Evolutionary conservation across 2,797 vertebrate species (phyloP), one percentile per base, ranked within the genome.

Genomic region (Alcedo atthis): DNA sequence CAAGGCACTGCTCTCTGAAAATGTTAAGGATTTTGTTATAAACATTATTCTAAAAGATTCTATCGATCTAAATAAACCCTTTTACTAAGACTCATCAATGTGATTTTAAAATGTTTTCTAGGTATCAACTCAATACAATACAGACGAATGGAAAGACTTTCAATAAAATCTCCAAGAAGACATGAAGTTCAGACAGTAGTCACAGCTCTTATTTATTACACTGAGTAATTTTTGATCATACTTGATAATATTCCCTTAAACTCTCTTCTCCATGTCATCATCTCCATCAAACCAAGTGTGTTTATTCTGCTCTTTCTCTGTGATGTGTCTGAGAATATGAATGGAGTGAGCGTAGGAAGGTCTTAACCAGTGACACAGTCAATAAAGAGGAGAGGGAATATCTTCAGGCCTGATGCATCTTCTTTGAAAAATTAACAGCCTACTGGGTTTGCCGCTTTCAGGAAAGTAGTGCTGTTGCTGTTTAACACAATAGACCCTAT

Each of bases 161-260:
- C n/a, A 43, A 7, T 32, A 45, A 51, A 54, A 86, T 88, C 53
- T 75, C n/a, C 62, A 59, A 48, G 40, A 75, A 89, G 90, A 13
- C 45, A 3, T 21, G 18, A 80, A 80, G 17, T 82, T 87, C 88
- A 92, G 71, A 46, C n/a, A 55, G 54, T 19, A 87, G 54, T 46
- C 26, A 57, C 4, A 88, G 61, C 43, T 91, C 64, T 91, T 87
- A 46, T 61, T 94, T 87, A 40, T 48, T 84, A 86, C 54, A 45
- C 33, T 74, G 89, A 76, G 63, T 69, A 66, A 70, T 88, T 93
- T 94, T 80, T 77, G 90, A 95, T 90, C 71, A 86, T 54, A 32
- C 90, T 88, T 90, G 79, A 90, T 81, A 94, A 70, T 48, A 48
- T 26, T 53, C 24, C 17, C 87, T 96, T 88, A 58, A 92, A 71